Base-by-base conservation (phyloP, 2,113 vertebrate species). In the Indicator maculatus region DNA sequence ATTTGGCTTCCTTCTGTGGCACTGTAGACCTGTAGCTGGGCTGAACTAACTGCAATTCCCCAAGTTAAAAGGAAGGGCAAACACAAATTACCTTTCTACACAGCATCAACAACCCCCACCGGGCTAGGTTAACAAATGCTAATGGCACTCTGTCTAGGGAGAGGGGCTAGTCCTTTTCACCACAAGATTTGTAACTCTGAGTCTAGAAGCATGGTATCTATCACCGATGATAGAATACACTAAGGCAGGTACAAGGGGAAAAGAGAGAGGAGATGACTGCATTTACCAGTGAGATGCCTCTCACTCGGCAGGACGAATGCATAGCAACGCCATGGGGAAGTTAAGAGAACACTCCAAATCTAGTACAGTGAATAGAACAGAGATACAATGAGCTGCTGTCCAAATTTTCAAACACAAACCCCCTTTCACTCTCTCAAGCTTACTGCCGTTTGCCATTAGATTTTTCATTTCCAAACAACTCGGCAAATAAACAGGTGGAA, bases 401-500 rank as follows among this genome's bases (percentile, higher is more conserved):
- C 74, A 72, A 70, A 90, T 83, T 94, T 93, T 91, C 67, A 93
- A 95, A 89, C 41, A 83, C 64, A 96, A 96, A 85, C 50, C 69
- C 27, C 19, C 53, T 91, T 94, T 88, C 67, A 86, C 61, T 76
- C 41, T 63, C 89, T 84, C 3, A 12, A 77, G 89, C 72, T 88
- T 89, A 89, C 89, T 89, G 71, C 83, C 95, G 81, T 93, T 96
- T 91, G 90, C 86, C 82, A 89, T 94, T 96, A 94, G 80, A 93
- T 95, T 96, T 93, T 73, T 96, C 71, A 79, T 89, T 97, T 95
- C 92, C 91, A 96, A 96, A 93, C 93, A 96, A 93, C 80, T 95
- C 89, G 79, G 90, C 70, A 94, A 90, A 90, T 93, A 97, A 96
- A 97, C 94, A 97, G 96, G 96, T 97, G 96, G 95, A 96, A 97